Base-by-base conservation (phyloP, 2,888 invertebrate species). In the Eupithecia tripunctaria region DNA sequence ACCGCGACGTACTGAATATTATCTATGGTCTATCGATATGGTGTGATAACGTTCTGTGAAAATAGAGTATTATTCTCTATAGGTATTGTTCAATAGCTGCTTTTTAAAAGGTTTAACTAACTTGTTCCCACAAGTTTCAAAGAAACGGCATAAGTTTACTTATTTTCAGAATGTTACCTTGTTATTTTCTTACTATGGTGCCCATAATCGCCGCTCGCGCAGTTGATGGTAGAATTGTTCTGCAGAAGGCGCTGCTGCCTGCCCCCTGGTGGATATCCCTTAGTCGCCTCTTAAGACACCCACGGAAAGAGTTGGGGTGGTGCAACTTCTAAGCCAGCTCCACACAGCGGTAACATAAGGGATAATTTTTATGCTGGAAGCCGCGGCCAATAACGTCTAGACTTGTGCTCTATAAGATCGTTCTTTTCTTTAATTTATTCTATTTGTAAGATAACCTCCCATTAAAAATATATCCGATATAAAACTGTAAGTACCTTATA, bases 401-500 rank as follows among this genome's bases (percentile, higher is more conserved):
- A 32, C 32, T 3, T 6, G 32, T 32, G 32, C 32, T 32, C 32
- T 32, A 32, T 32, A 32, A 32, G 4, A 6, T 32, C 32, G 32
- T 32, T 10, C 10, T 1, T 36, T 36, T 10, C 43, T 43, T 43
- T 18, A 43, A 43, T 43, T n/a, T n/a, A n/a, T n/a, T 43, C 15
- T 3, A n/a, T 47, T 47, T n/a, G 47, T 47, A n/a, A n/a, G 7
- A 47, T 47, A n/a, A 51, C 10, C 21, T 21, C 12, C 47, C 47
- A 51, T 21, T 51, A 21, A 21, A 62, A 21, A 63, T 21, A 36
- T 36, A 12, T n/a, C n/a, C 32, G 1, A 12, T 62, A 18, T 62
- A 18, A 18, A n/a, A 80, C 85, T 83, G 82, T 86, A 85, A n/a
- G n/a, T n/a, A n/a, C n/a, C n/a, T n/a, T n/a, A 86, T 85, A 83